A percentile compares a stretch with the other conserved stretches of the same genome.
Evolutionary conservation across 2,113 vertebrate species (phyloP).

Genomic region (Labeo rohita): DNA sequence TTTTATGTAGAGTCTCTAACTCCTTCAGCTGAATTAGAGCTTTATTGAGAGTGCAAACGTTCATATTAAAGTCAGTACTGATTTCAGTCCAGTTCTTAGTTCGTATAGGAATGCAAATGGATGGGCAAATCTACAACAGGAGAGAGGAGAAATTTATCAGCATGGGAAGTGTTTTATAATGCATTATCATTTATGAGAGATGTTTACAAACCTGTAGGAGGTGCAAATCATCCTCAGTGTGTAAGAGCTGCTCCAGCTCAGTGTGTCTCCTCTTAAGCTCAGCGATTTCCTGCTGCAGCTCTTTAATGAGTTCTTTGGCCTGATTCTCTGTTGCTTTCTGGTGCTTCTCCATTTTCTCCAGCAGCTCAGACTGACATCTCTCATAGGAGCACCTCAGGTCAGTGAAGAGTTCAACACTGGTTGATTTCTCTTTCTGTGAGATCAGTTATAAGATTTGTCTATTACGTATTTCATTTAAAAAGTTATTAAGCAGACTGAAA

Average conservation of each 20-base stretch:
- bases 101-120: background rate
- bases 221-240: background rate
- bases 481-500: background rate
- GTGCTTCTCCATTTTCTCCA: background rate
- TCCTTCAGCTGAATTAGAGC: background rate
- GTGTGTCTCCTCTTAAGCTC: background rate
- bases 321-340: background rate
- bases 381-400: background rate
- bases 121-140: background rate
- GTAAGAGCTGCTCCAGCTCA: background rate
- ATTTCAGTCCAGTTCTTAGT: background rate
- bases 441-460: background rate
- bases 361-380: background rate
- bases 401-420: background rate
- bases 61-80: background rate
- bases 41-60: background rate
- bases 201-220: conserved; percentile 6
- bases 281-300: background rate
- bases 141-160: background rate
- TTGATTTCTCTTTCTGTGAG: background rate
- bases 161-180: background rate
- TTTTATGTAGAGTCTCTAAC: background rate
- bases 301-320: background rate
- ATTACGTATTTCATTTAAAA: background rate
- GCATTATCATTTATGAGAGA: background rate